Evolutionary conservation across 1,140 invertebrate species (phyloP).

Genomic region (Drosophila mauritiana): DNA sequence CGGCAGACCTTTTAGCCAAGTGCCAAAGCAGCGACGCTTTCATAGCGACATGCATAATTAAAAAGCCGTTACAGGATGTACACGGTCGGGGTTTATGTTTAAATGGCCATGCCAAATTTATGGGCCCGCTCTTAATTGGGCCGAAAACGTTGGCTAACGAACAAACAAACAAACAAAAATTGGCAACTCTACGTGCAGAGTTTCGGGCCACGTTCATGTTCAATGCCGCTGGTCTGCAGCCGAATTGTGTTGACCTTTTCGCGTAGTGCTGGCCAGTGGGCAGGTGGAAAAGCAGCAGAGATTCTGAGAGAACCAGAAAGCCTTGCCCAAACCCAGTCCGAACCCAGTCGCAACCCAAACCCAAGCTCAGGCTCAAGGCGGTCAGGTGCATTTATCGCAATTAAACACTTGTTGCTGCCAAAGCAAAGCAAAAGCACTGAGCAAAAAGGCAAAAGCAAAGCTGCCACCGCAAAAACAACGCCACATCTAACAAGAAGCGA

Average conservation of each 20-base stretch:
- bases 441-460: slow-evolving; percentile 2
- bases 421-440: slow-evolving; percentile 16
- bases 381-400: slow-evolving; percentile 82
- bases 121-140: slow-evolving; percentile 39
- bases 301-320: slow-evolving; percentile 44
- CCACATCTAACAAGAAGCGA: slow-evolving; percentile 70
- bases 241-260: slow-evolving; percentile 33
- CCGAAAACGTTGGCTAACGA: slow-evolving; percentile 34
- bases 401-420: slow-evolving; percentile 79
- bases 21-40: slow-evolving; percentile 39
- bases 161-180: background rate
- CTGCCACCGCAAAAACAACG: slow-evolving; percentile 59
- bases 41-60: slow-evolving; percentile 73
- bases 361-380: slow-evolving; percentile 60
- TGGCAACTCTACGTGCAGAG: slow-evolving; percentile 28
- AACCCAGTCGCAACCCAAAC: background rate
- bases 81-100: slow-evolving; percentile 19
- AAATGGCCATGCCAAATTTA: slow-evolving; percentile 30
- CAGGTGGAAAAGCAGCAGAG: slow-evolving; percentile 9
- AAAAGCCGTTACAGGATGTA: slow-evolving; percentile 63
- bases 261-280: slow-evolving; percentile 5
- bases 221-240: slow-evolving; percentile 13
- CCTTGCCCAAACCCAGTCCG: slow-evolving; percentile 53
- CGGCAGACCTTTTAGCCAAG: slow-evolving; percentile 33
- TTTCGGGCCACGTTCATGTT: slow-evolving; percentile 41